Evolutionary conservation across 2,113 vertebrate species (phyloP), one percentile per base, ranked within the genome.

Genomic region (Corythaixoides concolor): DNA sequence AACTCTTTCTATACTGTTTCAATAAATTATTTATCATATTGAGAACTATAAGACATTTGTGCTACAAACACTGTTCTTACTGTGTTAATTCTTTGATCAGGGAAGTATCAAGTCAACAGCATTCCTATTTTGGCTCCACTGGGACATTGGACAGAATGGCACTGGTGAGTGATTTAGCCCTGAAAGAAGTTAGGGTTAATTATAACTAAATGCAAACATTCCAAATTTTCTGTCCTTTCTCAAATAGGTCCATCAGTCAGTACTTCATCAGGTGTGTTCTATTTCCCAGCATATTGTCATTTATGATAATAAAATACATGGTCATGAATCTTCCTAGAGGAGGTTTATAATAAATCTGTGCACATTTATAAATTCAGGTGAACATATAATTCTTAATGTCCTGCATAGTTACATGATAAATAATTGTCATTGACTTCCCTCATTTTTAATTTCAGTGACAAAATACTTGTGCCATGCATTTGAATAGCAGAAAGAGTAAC

Each of bases 251-350:
- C 1, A 1, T 68, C 62, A 37, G 22, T 43, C 66, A 39, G 47
- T 67, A 35, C 78, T 82, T 86, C 18, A 41, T 72, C 72, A 76
- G 33, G 69, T 94, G 55, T 69, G 26, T 78, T 89, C 56, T 75
- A 33, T 59, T 69, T 94, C 59, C 62, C 76, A 90, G 73, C 66
- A 75, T 41, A n/a, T 82, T 92, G 70, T 83, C 86, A 37, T 73
- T 77, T 90, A 26, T 67, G 22, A 56, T 76, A 85, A 86, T 96
- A 93, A 96, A 96, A 79, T 93, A 92, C 35, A 33, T 12, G 23
- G 60, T 72, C 82, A 64, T 85, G n/a, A 91, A 85, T 91, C 64
- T 94, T 70, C 37, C 82, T 88, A 50, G 39, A 60, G 55, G 53
- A 85, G 45, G 45, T 64, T 93, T 93, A 76, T 75, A 88, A 92